These are phyloP conservation scores for Dexiosoma caninum DNA, from an alignment of 2,888 invertebrate genomes.

Conservation along the genomic window DNA sequence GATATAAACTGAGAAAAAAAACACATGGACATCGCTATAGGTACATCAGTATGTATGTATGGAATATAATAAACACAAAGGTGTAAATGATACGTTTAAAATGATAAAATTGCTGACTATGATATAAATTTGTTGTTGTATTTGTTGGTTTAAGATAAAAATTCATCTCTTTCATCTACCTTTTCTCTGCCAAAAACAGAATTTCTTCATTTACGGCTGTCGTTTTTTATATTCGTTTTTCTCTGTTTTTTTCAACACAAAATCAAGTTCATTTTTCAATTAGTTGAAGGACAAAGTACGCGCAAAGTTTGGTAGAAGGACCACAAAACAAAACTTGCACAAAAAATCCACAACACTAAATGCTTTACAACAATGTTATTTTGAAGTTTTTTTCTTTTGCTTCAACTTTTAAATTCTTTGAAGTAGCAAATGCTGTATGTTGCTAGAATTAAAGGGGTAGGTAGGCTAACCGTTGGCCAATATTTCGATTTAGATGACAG, in stretches of 20 bases:
- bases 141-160: not conserved
- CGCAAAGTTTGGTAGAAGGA: not conserved
- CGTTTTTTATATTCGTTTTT: not conserved
- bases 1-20: not conserved
- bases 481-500: too few relatives aligned
- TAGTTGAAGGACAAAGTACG: constrained; percentile 20
- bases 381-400: constrained; percentile 11
- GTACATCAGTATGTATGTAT: too few relatives aligned
- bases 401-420: not conserved
- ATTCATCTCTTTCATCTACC: constrained; percentile 36
- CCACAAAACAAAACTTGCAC: constrained; percentile 4
- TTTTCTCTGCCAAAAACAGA: not conserved
- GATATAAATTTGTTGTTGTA: too few relatives aligned
- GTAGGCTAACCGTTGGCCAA: too few relatives aligned
- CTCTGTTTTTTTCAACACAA: not conserved
- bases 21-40: not conserved
- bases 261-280: constrained; percentile 55
- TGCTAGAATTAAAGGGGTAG: not conserved
- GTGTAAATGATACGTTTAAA: not conserved
- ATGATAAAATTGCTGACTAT: not conserved
- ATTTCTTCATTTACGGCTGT: constrained; percentile 40
- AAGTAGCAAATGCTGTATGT: constrained; percentile 50
- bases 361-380: not conserved
- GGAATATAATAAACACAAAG: too few relatives aligned
- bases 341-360: not conserved